Evolutionary conservation across 2,888 invertebrate genomes (phyloP).

Genomic region (Drosophila cognata): DNA sequence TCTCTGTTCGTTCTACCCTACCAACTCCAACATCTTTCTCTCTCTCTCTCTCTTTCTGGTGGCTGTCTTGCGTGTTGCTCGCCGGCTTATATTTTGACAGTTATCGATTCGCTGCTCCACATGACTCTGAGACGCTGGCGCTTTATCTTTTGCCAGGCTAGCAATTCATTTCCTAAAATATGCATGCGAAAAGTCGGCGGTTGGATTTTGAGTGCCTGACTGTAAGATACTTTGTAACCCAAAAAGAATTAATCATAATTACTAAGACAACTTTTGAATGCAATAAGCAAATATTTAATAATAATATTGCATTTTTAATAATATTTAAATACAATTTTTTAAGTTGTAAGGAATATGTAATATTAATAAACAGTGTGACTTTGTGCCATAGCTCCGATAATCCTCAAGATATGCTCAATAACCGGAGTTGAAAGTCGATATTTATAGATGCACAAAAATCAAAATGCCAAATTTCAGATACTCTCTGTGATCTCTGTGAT

Average conservation of each 20-base stretch:
- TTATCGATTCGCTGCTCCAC: constrained; percentile 80
- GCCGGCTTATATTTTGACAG: constrained; percentile 82
- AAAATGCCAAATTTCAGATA: background rate
- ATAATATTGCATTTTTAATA: no score
- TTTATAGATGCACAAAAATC: background rate
- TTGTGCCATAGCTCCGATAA: background rate
- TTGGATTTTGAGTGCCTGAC: background rate
- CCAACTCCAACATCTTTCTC: background rate
- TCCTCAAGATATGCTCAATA: background rate
- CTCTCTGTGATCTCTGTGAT: background rate
- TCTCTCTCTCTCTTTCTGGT: background rate
- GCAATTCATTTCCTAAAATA: constrained; percentile 79
- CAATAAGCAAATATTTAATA: background rate
- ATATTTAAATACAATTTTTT: background rate
- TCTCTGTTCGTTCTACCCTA: no score
- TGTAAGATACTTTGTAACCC: background rate
- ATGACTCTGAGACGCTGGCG: constrained; percentile 45
- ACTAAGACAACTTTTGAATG: background rate
- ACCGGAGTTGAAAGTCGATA: background rate
- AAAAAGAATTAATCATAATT: background rate
- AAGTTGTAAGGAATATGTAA: background rate
- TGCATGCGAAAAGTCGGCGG: constrained; percentile 55
- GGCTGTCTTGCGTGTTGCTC: constrained; percentile 68
- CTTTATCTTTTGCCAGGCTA: constrained; percentile 68
- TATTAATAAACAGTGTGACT: background rate